Evolutionary conservation across 2,888 invertebrate species (phyloP).

Genomic region (Chorisops tibialis): DNA sequence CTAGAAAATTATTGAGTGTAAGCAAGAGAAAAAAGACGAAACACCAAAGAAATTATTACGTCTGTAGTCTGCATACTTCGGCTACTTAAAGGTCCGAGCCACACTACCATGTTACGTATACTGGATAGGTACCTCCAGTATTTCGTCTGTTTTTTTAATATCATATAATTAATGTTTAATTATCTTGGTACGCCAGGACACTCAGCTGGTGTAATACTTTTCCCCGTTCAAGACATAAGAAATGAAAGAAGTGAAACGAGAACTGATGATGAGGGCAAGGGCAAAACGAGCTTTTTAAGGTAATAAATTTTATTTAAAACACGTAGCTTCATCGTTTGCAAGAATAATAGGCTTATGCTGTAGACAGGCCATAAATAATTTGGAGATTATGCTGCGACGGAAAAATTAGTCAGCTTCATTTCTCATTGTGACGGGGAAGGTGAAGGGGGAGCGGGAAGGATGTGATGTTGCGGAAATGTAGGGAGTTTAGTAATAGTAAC

Average conservation of each 20-base stretch:
- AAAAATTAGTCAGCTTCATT: conserved; percentile 31
- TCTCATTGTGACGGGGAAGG: conserved; percentile 1
- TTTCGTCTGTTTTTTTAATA: conserved; percentile 31
- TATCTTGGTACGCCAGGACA: conserved; percentile 31
- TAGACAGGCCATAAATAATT: conserved; percentile 35
- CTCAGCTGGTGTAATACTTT: conserved; percentile 27
- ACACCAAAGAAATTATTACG: neutral
- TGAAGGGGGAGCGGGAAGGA: neutral
- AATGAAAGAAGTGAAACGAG: neutral
- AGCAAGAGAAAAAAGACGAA: neutral
- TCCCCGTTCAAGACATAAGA: neutral
- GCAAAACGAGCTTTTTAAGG: conserved; percentile 31
- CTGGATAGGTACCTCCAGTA: neutral
- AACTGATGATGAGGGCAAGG: conserved; percentile 13
- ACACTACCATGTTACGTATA: neutral
- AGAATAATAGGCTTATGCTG: conserved; percentile 35
- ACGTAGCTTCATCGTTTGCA: conserved; percentile 29
- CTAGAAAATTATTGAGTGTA: neutral
- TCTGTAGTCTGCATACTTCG: neutral
- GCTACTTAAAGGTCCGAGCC: neutral
- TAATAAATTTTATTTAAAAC: conserved; percentile 34
- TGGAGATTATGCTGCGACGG: conserved; percentile 27
- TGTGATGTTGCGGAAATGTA: too few relatives aligned
- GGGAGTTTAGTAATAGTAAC: too few relatives aligned
- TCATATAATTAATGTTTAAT: conserved; percentile 34